phyloP scores from a whole-genome alignment of 2,797 vertebrate genomes.

The Anguilla megastoma region DNA sequence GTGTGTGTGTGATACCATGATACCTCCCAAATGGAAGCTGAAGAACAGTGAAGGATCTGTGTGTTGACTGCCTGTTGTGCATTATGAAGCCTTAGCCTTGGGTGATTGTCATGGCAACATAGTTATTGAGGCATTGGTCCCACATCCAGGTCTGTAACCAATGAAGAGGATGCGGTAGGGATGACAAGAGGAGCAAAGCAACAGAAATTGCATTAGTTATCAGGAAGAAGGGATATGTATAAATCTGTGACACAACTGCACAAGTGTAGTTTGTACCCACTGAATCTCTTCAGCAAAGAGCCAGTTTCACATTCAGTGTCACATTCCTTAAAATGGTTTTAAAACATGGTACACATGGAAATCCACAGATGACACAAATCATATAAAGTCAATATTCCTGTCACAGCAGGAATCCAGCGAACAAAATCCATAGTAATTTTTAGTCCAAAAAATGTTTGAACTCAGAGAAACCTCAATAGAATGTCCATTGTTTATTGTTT shows the following conservation, averaged over 20 bases:
- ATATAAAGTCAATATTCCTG: too few species aligned
- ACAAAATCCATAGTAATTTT: too few species aligned
- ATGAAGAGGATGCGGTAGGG: not conserved
- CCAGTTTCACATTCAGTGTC: not conserved
- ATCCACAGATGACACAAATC: not conserved
- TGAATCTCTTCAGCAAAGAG: not conserved
- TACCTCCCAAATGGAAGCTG: not conserved
- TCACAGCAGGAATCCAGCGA: too few species aligned
- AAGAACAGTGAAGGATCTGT: not conserved
- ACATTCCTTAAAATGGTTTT: not conserved
- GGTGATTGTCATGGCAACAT: slow-evolving; percentile 12
- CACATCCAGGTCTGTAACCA: not conserved
- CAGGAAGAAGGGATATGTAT: not conserved
- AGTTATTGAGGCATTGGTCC: not conserved
- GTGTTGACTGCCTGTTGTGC: not conserved
- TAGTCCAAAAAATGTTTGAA: too few species aligned
- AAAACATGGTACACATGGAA: not conserved
- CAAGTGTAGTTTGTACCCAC: not conserved
- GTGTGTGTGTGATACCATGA: not conserved
- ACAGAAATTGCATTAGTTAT: not conserved
- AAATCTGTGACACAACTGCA: not conserved
- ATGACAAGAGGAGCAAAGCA: not conserved
- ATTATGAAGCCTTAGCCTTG: not conserved
- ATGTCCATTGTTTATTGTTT: too few species aligned
- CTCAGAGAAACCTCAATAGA: too few species aligned